Base-by-base conservation (phyloP, 2,113 vertebrate genomes). In the Scytalopus superciliaris region DNA sequence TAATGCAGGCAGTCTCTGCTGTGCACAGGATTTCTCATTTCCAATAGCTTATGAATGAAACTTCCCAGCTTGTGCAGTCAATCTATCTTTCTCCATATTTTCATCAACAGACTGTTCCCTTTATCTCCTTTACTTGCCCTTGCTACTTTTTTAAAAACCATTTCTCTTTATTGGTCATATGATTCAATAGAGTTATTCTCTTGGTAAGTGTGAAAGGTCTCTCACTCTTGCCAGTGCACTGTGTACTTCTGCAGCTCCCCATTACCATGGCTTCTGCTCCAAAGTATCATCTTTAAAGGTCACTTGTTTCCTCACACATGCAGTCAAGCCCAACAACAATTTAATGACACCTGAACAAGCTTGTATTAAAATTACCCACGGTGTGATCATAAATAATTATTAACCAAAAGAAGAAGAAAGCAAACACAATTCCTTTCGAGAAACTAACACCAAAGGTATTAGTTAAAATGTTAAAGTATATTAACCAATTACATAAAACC, bases 401-500 rank as follows among this genome's bases (percentile, higher is more conserved):
- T 86, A 87, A 96, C 96, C 69, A 96, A 97, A 96, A 97, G 84
- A 87, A 96, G 72, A 97, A 95, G 88, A 97, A 98, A 96, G 89
- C 84, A 97, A 98, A 96, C 90, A 93, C 28, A 33, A 82, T 93
- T 81, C 82, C 90, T 97, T 96, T 76, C 0, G 7, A 97, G 97
- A 96, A 98, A 97, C 74, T 78, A 97, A 82, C 90, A 92, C 84
- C 87, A 90, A 97, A 97, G 96, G 96, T 97, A 97, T 97, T 97
- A 98, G 96, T 98, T 98, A 97, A 98, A 98, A 98, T 96, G 96
- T 97, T 98, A 96, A 98, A 98, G 95, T 97, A 93, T 98, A 98
- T 98, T 98, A 98, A 98, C 97, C 98, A 98, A 98, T 98, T 98
- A 98, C 95, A 97, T 93, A 97, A 98, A 98, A 76, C 94, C 96